phyloP scores from a whole-genome alignment of 2,888 invertebrate genomes.

The Endotricha flammealis region DNA sequence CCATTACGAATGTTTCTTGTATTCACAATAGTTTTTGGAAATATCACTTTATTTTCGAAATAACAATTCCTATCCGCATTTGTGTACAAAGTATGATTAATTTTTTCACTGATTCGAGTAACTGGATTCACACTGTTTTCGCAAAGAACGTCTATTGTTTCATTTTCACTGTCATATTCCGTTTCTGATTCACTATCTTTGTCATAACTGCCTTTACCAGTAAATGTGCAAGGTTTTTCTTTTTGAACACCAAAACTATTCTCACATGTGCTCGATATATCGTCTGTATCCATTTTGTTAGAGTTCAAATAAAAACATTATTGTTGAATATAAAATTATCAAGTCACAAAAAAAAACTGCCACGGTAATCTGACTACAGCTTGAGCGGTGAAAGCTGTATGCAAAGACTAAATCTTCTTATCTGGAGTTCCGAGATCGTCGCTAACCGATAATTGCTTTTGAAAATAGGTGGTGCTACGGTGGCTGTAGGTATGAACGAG shows the following conservation, averaged over 20 bases:
- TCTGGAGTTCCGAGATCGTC: constrained; percentile 33
- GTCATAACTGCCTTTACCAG: constrained; percentile 37
- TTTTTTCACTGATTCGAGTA: constrained; percentile 28
- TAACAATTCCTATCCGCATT: constrained; percentile 40
- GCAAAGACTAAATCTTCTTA: constrained; percentile 34
- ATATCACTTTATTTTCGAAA: constrained; percentile 40
- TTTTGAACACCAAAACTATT: constrained; percentile 34
- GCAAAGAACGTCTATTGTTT: constrained; percentile 69
- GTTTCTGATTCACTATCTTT: constrained; percentile 54
- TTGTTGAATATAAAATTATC: background rate
- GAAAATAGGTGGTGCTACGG: constrained; percentile 69
- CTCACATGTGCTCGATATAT: constrained; percentile 70
- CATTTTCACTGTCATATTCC: constrained; percentile 68
- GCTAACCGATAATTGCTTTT: constrained; percentile 67
- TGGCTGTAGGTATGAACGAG: constrained; percentile 63
- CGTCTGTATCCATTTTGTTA: constrained; percentile 49
- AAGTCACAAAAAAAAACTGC: background rate
- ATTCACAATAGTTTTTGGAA: constrained; percentile 37
- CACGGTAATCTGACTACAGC: background rate
- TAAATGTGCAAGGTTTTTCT: constrained; percentile 29
- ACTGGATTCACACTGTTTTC: constrained; percentile 54
- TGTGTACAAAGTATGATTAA: constrained; percentile 29
- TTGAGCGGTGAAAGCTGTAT: constrained; percentile 22
- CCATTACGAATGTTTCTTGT: constrained; percentile 32
- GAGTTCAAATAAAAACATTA: constrained; percentile 13